Conservation (phyloP, 2,797 vertebrate species). For the Lutjanus argentimaculatus region DNA sequence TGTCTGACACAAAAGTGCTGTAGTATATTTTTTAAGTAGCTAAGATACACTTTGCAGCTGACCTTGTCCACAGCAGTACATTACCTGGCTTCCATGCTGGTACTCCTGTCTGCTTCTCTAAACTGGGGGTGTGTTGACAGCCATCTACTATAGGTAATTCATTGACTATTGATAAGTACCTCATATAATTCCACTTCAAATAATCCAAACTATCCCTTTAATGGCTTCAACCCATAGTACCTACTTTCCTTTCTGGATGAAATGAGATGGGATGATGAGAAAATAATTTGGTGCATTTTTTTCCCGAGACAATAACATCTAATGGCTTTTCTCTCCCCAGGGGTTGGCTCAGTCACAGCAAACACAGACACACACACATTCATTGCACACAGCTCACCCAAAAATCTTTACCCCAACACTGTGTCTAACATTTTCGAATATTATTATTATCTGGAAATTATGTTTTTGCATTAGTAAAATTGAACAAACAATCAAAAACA, state of each 20-base stretch:
- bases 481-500: slow-evolving; percentile 21
- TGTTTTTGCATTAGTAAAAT: slow-evolving; percentile 55
- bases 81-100: no score
- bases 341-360: slow-evolving; percentile 78
- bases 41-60: no score
- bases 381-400: slow-evolving; percentile 39
- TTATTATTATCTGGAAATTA: slow-evolving; percentile 40
- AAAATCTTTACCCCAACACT: slow-evolving; percentile 22
- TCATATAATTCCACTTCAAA: no score
- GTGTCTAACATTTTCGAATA: slow-evolving; percentile 27
- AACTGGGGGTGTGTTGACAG: no score
- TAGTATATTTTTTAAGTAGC: no score
- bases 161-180: no score
- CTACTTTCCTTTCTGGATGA: slow-evolving; percentile 41
- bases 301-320: slow-evolving; percentile 54
- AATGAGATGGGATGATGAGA: slow-evolving; percentile 44
- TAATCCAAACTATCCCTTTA: no score
- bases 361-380: slow-evolving; percentile 38
- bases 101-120: no score
- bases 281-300: slow-evolving; percentile 61
- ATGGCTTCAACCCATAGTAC: slow-evolving; percentile 65
- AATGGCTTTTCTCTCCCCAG: slow-evolving; percentile 77
- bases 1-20: no score
- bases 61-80: no score
- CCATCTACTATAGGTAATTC: no score